Conservation (phyloP, 2,113 vertebrate genomes). For the Gopherus evgoodei region DNA sequence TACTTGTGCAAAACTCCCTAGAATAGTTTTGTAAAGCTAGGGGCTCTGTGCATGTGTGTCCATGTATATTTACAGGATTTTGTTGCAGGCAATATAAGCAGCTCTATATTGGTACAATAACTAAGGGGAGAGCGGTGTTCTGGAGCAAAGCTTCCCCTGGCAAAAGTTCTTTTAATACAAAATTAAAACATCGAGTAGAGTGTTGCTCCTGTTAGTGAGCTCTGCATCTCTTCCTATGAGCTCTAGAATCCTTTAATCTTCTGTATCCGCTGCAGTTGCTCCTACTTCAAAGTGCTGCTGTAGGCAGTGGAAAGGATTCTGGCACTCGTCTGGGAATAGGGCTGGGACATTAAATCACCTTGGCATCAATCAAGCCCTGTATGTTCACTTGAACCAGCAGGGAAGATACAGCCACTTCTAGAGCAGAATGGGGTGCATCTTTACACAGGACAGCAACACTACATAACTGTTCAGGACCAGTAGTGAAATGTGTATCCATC, state of each 20-base stretch:
- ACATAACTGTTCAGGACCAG: conserved; percentile 23
- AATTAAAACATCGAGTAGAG: conserved; percentile 36
- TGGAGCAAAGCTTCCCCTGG: not conserved
- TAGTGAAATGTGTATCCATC: not conserved
- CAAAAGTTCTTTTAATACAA: conserved; percentile 48
- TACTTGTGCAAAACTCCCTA: accelerated
- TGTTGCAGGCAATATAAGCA: conserved; percentile 17
- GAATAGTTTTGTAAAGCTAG: not conserved
- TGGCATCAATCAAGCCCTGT: not conserved
- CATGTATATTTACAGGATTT: not conserved
- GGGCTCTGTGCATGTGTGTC: not conserved
- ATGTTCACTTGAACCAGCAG: not conserved
- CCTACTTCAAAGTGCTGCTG: conserved; percentile 70
- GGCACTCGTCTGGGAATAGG: conserved; percentile 38
- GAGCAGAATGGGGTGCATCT: not conserved
- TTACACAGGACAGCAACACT: not conserved
- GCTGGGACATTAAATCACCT: conserved; percentile 60
- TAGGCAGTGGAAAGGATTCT: conserved; percentile 66
- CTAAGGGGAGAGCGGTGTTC: not conserved
- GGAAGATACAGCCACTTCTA: not conserved
- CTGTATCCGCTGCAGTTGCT: conserved; percentile 62
- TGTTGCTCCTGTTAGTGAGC: conserved; percentile 30
- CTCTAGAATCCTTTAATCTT: conserved; percentile 69
- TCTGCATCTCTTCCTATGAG: conserved; percentile 27
- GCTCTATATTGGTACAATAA: conserved; percentile 41